Evolutionary conservation across 2,888 invertebrate species (phyloP), one percentile per base, ranked within the genome.

Genomic region (Caenorhabditis drosophilae): DNA sequence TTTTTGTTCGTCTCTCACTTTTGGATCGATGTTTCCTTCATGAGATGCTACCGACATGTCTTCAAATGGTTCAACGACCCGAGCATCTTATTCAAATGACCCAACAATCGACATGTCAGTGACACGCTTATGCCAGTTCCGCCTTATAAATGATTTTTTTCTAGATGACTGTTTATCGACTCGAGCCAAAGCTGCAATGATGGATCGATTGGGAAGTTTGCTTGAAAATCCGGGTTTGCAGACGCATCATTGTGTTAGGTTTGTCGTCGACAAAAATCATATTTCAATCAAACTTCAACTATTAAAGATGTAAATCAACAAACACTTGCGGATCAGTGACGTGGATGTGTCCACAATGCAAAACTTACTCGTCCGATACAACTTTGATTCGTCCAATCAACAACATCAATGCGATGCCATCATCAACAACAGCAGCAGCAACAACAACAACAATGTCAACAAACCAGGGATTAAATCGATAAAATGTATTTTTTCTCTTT

Each of bases 1-100:
- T 82, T 2, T 84, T 83, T 55, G 84, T 83, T 1, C 66, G 81
- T n/a, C 60, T 83, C 1, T 79, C 80, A 1, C 73, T 83, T 9
- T 61, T 83, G 27, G 83, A 83, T 60, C 71, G 83, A 16, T 83
- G 83, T 62, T 81, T 80, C 53, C 70, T 83, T n/a, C 80, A 82
- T 52, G 84, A 83, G 23, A 73, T 83, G 74, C 66, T 83, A 7
- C 79, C 78, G 6, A 64, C 79, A 18, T 83, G 83, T 59, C 68
- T 83, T n/a, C 66, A 58, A 34, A 81, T 79, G 77, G 75, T 81
- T 9, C 66, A 73, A 25, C 50, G 71, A 42, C 80, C 83, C 15
- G 82, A 84, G 42, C 76, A 84, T 46, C 58, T 81, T n/a, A 73
- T 81, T 34, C 82, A 82, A 48, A 82, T 82, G 82, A 77, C 79